Conservation (phyloP, 2,113 vertebrate genomes). For the Camelus dromedarius region DNA sequence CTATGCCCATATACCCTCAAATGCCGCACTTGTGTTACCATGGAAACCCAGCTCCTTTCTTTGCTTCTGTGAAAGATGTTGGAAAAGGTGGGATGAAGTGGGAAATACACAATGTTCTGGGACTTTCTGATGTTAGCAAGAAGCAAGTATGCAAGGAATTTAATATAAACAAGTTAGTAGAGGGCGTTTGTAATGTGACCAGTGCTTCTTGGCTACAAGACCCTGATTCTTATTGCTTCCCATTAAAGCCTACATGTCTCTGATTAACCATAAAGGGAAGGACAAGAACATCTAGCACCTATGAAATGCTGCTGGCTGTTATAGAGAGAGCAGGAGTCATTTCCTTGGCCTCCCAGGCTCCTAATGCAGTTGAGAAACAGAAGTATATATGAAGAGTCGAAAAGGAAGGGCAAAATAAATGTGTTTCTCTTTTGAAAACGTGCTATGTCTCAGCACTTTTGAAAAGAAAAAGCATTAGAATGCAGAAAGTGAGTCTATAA, state of each 20-base stretch:
- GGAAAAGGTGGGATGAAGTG: conserved; percentile 52
- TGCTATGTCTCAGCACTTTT: not conserved
- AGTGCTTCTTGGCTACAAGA: not conserved
- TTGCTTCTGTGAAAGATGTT: conserved; percentile 60
- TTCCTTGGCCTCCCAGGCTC: not conserved
- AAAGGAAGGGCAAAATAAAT: not conserved
- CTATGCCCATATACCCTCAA: conserved; percentile 59
- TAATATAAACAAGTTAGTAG: conserved; percentile 20
- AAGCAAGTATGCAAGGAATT: conserved; percentile 10
- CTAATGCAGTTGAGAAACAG: not conserved
- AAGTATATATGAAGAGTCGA: not conserved
- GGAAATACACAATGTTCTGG: conserved; percentile 34
- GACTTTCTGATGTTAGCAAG: conserved; percentile 14
- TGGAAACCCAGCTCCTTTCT: conserved; percentile 72
- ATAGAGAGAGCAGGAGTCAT: not conserved
- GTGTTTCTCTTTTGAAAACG: conserved; percentile 20
- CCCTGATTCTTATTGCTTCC: not conserved
- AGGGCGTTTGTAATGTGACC: not conserved
- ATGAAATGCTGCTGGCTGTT: not conserved
- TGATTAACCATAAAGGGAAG: conserved; percentile 19
- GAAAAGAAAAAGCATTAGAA: conserved; percentile 41
- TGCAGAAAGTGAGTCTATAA: not conserved
- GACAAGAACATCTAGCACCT: not conserved
- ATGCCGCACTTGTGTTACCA: conserved; percentile 73
- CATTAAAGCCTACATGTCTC: not conserved